Evolutionary conservation across 2,888 invertebrate genomes (phyloP).

Genomic region (Drosophila algonquin): DNA sequence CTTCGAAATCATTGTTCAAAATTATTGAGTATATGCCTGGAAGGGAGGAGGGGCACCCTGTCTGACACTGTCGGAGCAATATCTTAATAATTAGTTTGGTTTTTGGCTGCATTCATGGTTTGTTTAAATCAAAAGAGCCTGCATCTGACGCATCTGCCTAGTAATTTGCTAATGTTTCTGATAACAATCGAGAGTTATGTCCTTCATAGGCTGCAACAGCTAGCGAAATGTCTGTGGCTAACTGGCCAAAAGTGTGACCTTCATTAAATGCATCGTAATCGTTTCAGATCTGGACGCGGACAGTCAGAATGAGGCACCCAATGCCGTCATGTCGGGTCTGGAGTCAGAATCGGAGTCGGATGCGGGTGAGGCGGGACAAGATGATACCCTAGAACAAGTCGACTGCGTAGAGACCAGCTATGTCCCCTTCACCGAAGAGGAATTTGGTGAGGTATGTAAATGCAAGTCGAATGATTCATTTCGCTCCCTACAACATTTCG

Average conservation of each 20-base stretch:
- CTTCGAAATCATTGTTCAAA: conserved; percentile 46
- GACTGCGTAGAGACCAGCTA: conserved; percentile 86
- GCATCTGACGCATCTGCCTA: not conserved
- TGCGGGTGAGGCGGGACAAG: conserved; percentile 59
- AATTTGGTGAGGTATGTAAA: conserved; percentile 85
- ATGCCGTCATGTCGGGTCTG: conserved; percentile 84
- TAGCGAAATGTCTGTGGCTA: conserved; percentile 28
- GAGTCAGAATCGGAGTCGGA: conserved; percentile 88
- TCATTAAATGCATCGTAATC: conserved; percentile 11
- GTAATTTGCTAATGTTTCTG: conserved; percentile 15
- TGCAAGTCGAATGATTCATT: not conserved
- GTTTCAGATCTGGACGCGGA: conserved; percentile 89
- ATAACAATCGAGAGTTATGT: conserved; percentile 7
- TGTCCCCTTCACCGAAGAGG: conserved; percentile 86
- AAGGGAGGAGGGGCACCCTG: not conserved
- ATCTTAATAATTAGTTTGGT: not conserved
- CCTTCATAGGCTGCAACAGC: conserved; percentile 23
- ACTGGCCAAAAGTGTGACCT: not conserved
- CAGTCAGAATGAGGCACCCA: conserved; percentile 87
- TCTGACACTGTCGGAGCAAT: not conserved
- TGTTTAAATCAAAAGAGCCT: not conserved
- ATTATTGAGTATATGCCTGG: conserved; percentile 48
- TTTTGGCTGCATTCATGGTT: conserved; percentile 6
- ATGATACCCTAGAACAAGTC: conserved; percentile 51
- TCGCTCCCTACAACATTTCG: not conserved